Conservation (phyloP, 2,113 vertebrate genomes). For the Manacus vitellinus region DNA sequence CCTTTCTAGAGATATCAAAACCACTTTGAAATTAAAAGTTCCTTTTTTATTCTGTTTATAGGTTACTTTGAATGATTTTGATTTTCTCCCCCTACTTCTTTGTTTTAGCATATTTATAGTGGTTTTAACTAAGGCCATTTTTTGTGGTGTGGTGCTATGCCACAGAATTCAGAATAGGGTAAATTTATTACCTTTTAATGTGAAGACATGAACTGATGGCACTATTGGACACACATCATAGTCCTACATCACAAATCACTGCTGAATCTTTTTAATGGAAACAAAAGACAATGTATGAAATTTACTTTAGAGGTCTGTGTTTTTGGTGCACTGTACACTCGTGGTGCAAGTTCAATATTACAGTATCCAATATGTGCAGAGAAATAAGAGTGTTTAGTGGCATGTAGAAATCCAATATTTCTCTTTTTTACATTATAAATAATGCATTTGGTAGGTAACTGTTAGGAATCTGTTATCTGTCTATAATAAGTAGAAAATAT, state of each 20-base stretch:
- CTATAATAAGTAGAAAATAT: not conserved
- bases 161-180: not conserved
- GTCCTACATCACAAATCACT: not conserved
- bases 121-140: not conserved
- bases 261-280: not conserved
- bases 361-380: not conserved
- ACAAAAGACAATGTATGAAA: not conserved
- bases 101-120: slow-evolving; percentile 6
- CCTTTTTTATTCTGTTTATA: not conserved
- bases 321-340: not conserved
- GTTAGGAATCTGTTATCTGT: not conserved
- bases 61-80: not conserved
- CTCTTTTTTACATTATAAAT: not conserved
- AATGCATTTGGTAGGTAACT: not conserved
- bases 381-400: not conserved
- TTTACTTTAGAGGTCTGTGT: not conserved
- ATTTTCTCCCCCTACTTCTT: not conserved
- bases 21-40: slow-evolving; percentile 33
- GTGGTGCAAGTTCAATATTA: not conserved
- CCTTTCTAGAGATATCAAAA: slow-evolving; percentile 1
- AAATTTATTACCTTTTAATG: not conserved
- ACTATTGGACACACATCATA: not conserved
- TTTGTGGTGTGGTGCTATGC: not conserved
- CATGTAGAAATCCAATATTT: not conserved
- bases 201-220: not conserved